Evolutionary conservation across 2,888 invertebrate genomes (phyloP).

Genomic region (Chalcis sispes): DNA sequence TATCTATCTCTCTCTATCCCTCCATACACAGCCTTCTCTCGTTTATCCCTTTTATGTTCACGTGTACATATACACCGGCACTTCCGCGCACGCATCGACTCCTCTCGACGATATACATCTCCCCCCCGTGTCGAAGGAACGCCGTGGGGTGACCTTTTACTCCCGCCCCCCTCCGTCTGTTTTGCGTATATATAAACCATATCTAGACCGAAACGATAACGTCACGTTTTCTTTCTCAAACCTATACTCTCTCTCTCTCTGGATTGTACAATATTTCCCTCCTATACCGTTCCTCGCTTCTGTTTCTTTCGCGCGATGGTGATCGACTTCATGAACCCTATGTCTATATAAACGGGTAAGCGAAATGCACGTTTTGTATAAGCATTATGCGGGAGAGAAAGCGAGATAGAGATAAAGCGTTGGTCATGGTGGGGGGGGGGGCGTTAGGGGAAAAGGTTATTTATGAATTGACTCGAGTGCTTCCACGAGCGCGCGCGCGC

Average conservation of each 20-base stretch:
- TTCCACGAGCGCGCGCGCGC: too few relatives aligned
- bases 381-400: not conserved
- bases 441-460: slow-evolving; percentile 6
- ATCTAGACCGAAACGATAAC: slow-evolving; percentile 3
- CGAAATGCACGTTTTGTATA: slow-evolving; percentile 25
- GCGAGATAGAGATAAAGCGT: too few relatives aligned
- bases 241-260: too few relatives aligned
- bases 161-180: slow-evolving; percentile 11
- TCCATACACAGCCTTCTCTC: not conserved
- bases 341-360: too few relatives aligned
- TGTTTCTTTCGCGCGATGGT: slow-evolving; percentile 35
- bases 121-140: not conserved
- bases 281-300: slow-evolving; percentile 13
- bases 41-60: not conserved
- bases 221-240: slow-evolving; percentile 27
- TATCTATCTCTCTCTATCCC: slow-evolving; percentile 7
- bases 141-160: not conserved
- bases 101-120: slow-evolving; percentile 11
- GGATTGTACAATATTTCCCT: slow-evolving; percentile 15
- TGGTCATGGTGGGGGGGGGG: not conserved
- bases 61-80: slow-evolving; percentile 14
- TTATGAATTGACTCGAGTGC: slow-evolving; percentile 43
- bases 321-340: slow-evolving; percentile 44
- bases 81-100: slow-evolving; percentile 26
- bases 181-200: not conserved